These are phyloP conservation scores for Lordiphosa clarofinis DNA, from an alignment of 1,140 invertebrate genomes.

Conservation along the genomic window DNA sequence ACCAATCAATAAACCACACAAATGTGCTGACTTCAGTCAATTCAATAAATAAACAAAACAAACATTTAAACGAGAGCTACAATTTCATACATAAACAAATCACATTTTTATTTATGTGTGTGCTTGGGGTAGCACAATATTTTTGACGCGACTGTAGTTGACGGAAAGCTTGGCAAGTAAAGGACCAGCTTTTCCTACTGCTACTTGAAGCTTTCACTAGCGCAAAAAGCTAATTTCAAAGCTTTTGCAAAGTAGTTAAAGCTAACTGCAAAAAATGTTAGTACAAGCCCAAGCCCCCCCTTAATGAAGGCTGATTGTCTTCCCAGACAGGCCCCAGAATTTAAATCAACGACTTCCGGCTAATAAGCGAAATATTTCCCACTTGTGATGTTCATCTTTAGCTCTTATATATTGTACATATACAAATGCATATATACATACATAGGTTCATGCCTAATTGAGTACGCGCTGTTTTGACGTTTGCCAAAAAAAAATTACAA, in stretches of 20 bases:
- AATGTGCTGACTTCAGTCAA: slow-evolving; percentile 5
- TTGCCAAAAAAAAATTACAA: slow-evolving; percentile 45
- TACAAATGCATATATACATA: slow-evolving; percentile 7
- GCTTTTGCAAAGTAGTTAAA: neutral
- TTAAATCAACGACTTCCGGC: slow-evolving; percentile 75
- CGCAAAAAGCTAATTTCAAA: neutral
- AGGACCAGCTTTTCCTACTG: neutral
- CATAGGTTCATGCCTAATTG: slow-evolving; percentile 39
- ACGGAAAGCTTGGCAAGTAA: too few relatives aligned
- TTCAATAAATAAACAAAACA: slow-evolving; percentile 39
- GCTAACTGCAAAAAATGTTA: slow-evolving; percentile 7
- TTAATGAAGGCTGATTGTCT: slow-evolving; percentile 72
- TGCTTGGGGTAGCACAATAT: slow-evolving; percentile 1
- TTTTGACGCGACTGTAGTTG: slow-evolving; percentile 10
- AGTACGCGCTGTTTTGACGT: slow-evolving; percentile 45
- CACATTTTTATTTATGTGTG: neutral
- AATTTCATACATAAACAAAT: slow-evolving; percentile 37
- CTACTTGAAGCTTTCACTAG: neutral
- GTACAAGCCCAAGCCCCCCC: slow-evolving; percentile 16
- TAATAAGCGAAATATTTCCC: slow-evolving; percentile 38
- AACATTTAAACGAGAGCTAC: slow-evolving; percentile 22
- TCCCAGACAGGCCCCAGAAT: slow-evolving; percentile 49
- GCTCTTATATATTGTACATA: slow-evolving; percentile 9
- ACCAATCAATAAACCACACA: slow-evolving; percentile 27
- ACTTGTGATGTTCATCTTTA: slow-evolving; percentile 18